Percentiles rank a stretch among this genome's conserved stretches.
Conservation (phyloP, 64 coral and sea anemone species). For the Actinia tenebrosa region DNA sequence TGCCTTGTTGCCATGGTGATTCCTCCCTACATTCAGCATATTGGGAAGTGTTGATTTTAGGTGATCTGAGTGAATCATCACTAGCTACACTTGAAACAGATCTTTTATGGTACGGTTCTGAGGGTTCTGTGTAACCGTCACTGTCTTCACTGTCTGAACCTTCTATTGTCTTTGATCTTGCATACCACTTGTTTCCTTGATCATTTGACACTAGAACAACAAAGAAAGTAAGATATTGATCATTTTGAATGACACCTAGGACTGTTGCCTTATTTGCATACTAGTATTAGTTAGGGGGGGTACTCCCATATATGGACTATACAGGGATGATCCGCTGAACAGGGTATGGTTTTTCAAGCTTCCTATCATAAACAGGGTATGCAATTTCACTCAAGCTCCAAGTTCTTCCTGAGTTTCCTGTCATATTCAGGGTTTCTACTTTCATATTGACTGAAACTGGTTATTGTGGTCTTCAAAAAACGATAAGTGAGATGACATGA, state of each 20-base stretch:
- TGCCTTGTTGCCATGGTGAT: background rate
- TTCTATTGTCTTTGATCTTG: slow-evolving; percentile 9
- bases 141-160: slow-evolving; percentile 33
- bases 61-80: background rate
- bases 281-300: too few species aligned
- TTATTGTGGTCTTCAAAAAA: too few species aligned
- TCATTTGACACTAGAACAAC: background rate
- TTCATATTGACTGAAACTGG: too few species aligned
- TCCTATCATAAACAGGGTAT: too few species aligned
- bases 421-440: too few species aligned
- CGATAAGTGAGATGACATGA: too few species aligned
- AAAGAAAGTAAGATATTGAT: background rate
- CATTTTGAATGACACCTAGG: background rate
- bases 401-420: too few species aligned
- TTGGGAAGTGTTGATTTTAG: background rate
- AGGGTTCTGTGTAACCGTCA: slow-evolving; percentile 26
- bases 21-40: background rate
- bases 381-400: too few species aligned
- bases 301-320: too few species aligned
- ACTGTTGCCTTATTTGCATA: too few species aligned
- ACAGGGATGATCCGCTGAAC: too few species aligned
- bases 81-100: background rate
- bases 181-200: slow-evolving; percentile 11
- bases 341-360: too few species aligned
- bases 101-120: background rate